These are phyloP conservation scores for Aplysia californica DNA, from an alignment of 1,140 invertebrate species.

Conservation along the genomic window DNA sequence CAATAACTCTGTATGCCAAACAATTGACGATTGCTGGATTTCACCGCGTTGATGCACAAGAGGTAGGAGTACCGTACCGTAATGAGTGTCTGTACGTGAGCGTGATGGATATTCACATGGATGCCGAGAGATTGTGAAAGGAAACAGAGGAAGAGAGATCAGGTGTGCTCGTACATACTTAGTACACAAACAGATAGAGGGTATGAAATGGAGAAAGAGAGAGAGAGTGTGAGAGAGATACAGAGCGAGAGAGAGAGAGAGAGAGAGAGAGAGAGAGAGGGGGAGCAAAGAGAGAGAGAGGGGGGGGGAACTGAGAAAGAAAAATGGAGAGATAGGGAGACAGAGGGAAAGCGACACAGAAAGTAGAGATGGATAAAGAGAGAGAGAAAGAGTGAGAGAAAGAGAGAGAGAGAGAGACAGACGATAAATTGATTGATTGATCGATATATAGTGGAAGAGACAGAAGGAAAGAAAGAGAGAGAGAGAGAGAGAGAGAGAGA, in stretches of 20 bases:
- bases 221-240: neutral
- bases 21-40: no score
- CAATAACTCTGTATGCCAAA: no score
- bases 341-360: neutral
- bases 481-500: neutral
- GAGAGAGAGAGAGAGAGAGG: neutral
- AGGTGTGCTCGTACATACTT: no score
- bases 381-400: neutral
- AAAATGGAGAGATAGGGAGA: neutral
- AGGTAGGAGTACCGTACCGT: no score
- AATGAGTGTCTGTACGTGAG: no score
- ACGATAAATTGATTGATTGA: neutral
- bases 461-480: neutral
- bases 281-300: neutral
- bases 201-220: neutral
- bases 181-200: neutral
- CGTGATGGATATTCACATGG: no score
- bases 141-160: no score
- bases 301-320: neutral
- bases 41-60: no score
- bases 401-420: neutral
- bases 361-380: neutral
- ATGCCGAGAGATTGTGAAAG: no score
- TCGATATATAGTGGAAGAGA: neutral
- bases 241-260: neutral